Evolutionary conservation across 2,113 vertebrate genomes (phyloP), one percentile per base, ranked within the genome.

Genomic region (Festucalex cinctus): DNA sequence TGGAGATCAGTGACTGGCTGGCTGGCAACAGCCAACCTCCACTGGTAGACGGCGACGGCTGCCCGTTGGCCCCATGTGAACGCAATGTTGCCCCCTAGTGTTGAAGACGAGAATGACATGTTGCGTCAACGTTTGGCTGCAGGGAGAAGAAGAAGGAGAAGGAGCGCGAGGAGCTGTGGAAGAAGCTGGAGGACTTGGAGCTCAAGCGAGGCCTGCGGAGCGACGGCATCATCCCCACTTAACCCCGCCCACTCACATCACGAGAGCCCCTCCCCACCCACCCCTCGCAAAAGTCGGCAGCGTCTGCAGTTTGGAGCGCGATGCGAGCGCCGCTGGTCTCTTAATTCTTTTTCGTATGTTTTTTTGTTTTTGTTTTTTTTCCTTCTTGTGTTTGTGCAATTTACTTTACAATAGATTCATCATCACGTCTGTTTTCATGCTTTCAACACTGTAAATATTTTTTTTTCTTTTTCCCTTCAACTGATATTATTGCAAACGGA

Each of bases 371-470:
- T 63, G 92, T 92, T 93, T 65, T 77, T 70, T 65, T 92, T 78
- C 90, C 68, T 71, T 80, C 76, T 93, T 95, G 94, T 98, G 93
- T 96, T 88, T 93, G 95, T 98, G 95, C 95, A 93, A 95, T 93
- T 32, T 92, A 89, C 88, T 97, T 97, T 97, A 95, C 94, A 93
- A 94, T 98, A 98, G 97, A 98, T 94, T 94, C 86, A 86, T 94
- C 92, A 96, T 94, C 92, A 96, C 92, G 92, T 96, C 94, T 95
- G 93, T 98, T 95, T 79, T 96, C 94, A 94, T 97, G 94, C 94
- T 96, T 97, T 97, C 94, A 95, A 88, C 95, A 98, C 95, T 99
- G 96, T 99, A 98, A 98, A 98, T 99, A 99, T 93, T 94, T 94
- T 85, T 80, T 85, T 82, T 72, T 66, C 46, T 77, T 76, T 76